Evolutionary conservation across 1,140 invertebrate species (phyloP).

Genomic region (Hypothenemus hampei): DNA sequence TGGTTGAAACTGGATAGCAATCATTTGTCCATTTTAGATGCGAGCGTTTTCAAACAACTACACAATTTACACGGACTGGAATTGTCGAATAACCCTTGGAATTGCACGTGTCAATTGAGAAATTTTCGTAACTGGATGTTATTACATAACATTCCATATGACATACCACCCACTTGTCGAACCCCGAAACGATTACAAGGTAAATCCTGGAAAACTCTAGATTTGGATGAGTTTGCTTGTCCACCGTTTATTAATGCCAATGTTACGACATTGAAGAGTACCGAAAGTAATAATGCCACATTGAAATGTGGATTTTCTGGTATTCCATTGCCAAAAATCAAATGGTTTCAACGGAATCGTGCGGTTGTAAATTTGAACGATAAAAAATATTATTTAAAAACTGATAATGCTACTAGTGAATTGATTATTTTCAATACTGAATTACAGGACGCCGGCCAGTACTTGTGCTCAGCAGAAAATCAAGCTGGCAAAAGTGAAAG

Average conservation of each 20-base stretch:
- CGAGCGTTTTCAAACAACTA: conserved; percentile 60
- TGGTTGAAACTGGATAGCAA: conserved; percentile 75
- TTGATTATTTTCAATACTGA: conserved; percentile 66
- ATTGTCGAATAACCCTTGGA: conserved; percentile 69
- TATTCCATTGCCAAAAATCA: conserved; percentile 60
- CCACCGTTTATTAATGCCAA: conserved; percentile 58
- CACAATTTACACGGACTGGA: conserved; percentile 68
- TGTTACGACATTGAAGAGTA: conserved; percentile 50
- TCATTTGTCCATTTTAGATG: conserved; percentile 58
- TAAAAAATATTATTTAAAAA: conserved; percentile 50
- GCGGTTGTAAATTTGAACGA: conserved; percentile 49
- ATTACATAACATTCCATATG: conserved; percentile 66
- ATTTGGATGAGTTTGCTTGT: conserved; percentile 76
- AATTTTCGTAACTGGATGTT: conserved; percentile 73
- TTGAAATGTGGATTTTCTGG: conserved; percentile 66
- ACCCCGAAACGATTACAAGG: conserved; percentile 56
- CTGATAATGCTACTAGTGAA: conserved; percentile 55
- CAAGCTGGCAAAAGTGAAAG: conserved; percentile 67
- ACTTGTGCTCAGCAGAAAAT: conserved; percentile 71
- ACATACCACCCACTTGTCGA: conserved; percentile 62
- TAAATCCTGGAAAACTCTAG: conserved; percentile 67
- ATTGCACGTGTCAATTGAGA: conserved; percentile 72
- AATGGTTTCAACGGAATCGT: conserved; percentile 52
- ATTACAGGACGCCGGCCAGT: conserved; percentile 64
- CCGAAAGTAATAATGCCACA: conserved; percentile 69